A percentile compares a stretch with the other conserved stretches of the same genome.
Evolutionary conservation across 2,113 vertebrate species (phyloP).

Genomic region (Origma solitaria): DNA sequence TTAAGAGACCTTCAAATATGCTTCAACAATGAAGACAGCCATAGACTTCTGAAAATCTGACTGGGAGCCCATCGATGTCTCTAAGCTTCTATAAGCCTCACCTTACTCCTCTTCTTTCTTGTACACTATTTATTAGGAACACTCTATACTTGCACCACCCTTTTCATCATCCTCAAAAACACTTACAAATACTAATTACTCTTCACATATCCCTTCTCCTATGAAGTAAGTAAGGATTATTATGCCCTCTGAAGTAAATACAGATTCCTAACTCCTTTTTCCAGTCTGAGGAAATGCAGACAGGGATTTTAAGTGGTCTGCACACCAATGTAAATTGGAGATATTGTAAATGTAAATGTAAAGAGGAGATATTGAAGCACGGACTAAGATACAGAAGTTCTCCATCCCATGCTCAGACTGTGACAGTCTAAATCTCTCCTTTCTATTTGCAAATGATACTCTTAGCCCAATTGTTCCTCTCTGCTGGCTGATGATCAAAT

Average conservation of each 20-base stretch:
- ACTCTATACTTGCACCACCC: not conserved
- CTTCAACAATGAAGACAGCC: not conserved
- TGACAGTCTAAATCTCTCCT: not conserved
- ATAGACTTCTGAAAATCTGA: not conserved
- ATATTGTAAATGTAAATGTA: rapidly evolving
- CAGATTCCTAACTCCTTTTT: not conserved
- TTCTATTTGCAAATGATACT: not conserved
- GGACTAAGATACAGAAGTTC: not conserved
- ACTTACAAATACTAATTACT: slow-evolving; percentile 37
- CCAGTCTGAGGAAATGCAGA: not conserved
- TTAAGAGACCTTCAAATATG: not conserved
- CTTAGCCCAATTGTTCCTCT: not conserved
- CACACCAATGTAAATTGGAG: not conserved
- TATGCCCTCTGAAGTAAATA: slow-evolving; percentile 22
- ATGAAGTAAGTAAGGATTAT: slow-evolving; percentile 29
- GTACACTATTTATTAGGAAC: not conserved
- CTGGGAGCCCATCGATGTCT: not conserved
- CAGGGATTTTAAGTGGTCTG: not conserved
- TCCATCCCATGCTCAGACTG: not conserved
- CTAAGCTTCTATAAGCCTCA: not conserved
- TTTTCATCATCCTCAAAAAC: slow-evolving; percentile 3
- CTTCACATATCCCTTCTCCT: not conserved
- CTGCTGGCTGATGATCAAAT: slow-evolving; percentile 13
- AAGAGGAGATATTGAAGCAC: not conserved
- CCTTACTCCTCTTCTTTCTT: not conserved